Percentiles rank a stretch among this genome's conserved stretches.
These are phyloP conservation scores for Echiichthys vipera DNA, from an alignment of 2,797 vertebrate species.

Conservation along the genomic window DNA sequence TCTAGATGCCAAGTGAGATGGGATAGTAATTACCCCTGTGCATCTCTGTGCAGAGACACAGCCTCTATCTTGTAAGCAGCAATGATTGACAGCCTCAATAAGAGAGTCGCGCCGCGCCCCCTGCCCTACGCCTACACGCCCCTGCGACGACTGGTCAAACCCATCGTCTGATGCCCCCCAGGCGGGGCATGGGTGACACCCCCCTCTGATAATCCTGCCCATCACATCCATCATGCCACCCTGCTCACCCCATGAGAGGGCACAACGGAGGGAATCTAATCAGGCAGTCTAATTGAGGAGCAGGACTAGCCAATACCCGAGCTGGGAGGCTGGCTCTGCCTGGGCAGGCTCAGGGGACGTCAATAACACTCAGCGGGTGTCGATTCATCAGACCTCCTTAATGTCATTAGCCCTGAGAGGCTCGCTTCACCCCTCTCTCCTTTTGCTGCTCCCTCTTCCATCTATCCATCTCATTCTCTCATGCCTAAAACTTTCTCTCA, in stretches of 20 bases:
- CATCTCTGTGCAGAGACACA: conserved; percentile 68
- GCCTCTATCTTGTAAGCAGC: conserved; percentile 72
- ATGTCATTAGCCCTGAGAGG: conserved; percentile 88
- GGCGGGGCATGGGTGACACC: conserved; percentile 75
- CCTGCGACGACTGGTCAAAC: conserved; percentile 75
- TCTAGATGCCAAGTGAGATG: conserved; percentile 78
- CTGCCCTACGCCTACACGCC: conserved; percentile 69
- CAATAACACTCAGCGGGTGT: conserved; percentile 86
- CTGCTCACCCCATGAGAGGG: conserved; percentile 79
- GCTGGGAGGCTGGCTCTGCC: conserved; percentile 69
- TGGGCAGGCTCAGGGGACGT: conserved; percentile 76
- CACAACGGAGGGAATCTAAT: conserved; percentile 85
- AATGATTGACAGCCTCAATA: conserved; percentile 84
- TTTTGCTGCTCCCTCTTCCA: conserved; percentile 41
- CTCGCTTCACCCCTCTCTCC: conserved; percentile 69
- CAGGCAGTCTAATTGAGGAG: conserved; percentile 83
- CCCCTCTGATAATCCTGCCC: conserved; percentile 77
- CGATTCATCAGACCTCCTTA: conserved; percentile 87
- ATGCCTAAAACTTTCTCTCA: conserved; percentile 71
- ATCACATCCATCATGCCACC: conserved; percentile 86
- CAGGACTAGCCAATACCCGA: conserved; percentile 73
- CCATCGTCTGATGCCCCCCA: conserved; percentile 74
- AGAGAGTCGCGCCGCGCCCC: conserved; percentile 66
- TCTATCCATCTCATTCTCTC: conserved; percentile 71
- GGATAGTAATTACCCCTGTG: conserved; percentile 83